Conservation (phyloP, 2,888 invertebrate genomes). For the Drepanosiphum platanoidis region DNA sequence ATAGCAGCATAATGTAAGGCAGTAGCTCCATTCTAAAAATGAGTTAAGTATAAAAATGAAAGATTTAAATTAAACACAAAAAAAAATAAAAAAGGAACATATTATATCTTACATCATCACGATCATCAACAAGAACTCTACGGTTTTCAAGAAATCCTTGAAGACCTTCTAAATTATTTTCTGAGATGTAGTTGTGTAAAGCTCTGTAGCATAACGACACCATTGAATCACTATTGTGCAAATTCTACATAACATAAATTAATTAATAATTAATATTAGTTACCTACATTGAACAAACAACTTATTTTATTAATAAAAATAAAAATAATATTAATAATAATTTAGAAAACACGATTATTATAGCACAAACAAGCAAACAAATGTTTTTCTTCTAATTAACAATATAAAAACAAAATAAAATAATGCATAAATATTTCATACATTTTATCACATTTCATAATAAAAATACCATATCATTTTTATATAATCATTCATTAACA, state of each 20-base stretch:
- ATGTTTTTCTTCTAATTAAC: background rate
- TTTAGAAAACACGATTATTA: conserved; percentile 24
- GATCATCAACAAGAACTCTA: conserved; percentile 84
- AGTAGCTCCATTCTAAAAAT: conserved; percentile 86
- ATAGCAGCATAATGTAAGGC: conserved; percentile 91
- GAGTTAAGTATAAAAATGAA: conserved; percentile 24
- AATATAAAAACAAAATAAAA: background rate
- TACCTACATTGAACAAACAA: background rate
- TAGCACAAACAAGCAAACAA: conserved; percentile 32
- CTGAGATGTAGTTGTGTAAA: conserved; percentile 81
- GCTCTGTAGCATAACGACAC: conserved; percentile 87
- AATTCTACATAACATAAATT: conserved; percentile 73
- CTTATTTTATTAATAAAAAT: background rate
- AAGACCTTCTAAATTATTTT: conserved; percentile 82
- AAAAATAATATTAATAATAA: conserved; percentile 3
- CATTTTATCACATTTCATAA: too few relatives aligned
- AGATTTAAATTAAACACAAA: conserved; percentile 8
- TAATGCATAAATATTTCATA: too few relatives aligned
- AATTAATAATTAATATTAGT: background rate
- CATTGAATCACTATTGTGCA: conserved; percentile 91
- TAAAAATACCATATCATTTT: too few relatives aligned
- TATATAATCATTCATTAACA: too few relatives aligned
- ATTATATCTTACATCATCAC: conserved; percentile 77
- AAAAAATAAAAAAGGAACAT: conserved; percentile 53
- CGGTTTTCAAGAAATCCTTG: conserved; percentile 85